Evolutionary conservation across 2,113 vertebrate species (phyloP), one percentile per base, ranked within the genome.

Genomic region (Ammodytes marinus): DNA sequence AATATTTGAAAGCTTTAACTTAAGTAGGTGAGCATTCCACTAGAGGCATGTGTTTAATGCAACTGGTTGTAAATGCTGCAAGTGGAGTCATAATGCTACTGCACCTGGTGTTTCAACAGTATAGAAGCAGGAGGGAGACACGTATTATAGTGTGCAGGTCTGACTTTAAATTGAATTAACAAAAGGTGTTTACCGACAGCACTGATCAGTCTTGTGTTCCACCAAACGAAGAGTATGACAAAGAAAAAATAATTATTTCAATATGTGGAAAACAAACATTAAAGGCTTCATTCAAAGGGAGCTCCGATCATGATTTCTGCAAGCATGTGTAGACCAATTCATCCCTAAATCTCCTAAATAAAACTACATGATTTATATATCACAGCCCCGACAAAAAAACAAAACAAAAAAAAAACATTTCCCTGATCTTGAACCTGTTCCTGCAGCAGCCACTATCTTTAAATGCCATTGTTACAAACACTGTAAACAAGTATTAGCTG

Each of bases 401-500:
- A n/a, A n/a, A n/a, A 6, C 45, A 66, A 61, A 50, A 74, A 49
- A 27, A 27, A 50, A 74, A 49, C 3, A 2, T 15, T 35, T 37
- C 39, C 73, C 59, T 8, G 45, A 55, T 74, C 50, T 8, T 58
- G 63, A 80, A 13, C 59, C 55, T 3, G 9, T 37, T 77, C 5
- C 5, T 75, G 59, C 55, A 75, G 59, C 3, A 17, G 37, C 45
- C 60, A 27, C 58, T 35, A 5, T 65, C 47, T 54, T 5, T 49
- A 58, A 65, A 40, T 27, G 58, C 58, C 69, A 69, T 87, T 86
- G 82, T 87, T 77, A 60, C 4, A 15, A 86, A 74, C 3, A 74
- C 58, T 82, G 89, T 93, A 92, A 95, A 93, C 86, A 93, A 87
- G 89, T 15, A 69, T 90, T 66, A 92, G 86, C 87, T 72, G 50